Conservation (phyloP, 2,797 vertebrate genomes). For the Cuculus canorus region DNA sequence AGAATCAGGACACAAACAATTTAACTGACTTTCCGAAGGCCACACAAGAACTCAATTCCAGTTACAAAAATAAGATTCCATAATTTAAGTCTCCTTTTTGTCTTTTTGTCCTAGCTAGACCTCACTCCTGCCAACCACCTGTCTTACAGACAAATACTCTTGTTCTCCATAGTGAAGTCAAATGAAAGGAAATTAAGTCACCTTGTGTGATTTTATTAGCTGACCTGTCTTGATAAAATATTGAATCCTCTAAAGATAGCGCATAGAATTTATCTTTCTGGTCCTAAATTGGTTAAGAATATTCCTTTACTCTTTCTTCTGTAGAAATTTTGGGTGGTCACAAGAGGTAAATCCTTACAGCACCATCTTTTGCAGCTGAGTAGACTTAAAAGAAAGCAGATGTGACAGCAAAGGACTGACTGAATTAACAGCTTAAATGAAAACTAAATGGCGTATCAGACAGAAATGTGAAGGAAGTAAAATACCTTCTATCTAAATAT, state of each 20-base stretch:
- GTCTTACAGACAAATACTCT: slow-evolving; percentile 19
- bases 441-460: slow-evolving; percentile 40
- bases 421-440: slow-evolving; percentile 29
- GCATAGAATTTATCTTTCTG: background rate
- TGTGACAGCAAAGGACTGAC: background rate
- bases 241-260: background rate
- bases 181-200: slow-evolving; percentile 46
- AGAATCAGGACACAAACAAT: background rate
- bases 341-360: background rate
- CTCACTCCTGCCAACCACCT: slow-evolving; percentile 3
- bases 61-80: background rate
- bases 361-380: background rate
- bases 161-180: background rate
- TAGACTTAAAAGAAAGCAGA: background rate
- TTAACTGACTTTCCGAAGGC: background rate
- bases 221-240: slow-evolving; percentile 38
- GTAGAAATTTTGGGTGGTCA: background rate
- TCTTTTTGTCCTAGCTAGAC: background rate
- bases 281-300: background rate
- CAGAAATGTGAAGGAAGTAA: slow-evolving; percentile 35
- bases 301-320: background rate
- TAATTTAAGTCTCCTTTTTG: background rate
- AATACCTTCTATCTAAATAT: slow-evolving; percentile 59
- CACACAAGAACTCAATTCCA: background rate
- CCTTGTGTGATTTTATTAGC: slow-evolving; percentile 44